Evolutionary conservation across 53 echinoderm and acorn worm genomes (phyloP), one percentile per base, ranked within the genome.

Genomic region (Stichopus horrens): DNA sequence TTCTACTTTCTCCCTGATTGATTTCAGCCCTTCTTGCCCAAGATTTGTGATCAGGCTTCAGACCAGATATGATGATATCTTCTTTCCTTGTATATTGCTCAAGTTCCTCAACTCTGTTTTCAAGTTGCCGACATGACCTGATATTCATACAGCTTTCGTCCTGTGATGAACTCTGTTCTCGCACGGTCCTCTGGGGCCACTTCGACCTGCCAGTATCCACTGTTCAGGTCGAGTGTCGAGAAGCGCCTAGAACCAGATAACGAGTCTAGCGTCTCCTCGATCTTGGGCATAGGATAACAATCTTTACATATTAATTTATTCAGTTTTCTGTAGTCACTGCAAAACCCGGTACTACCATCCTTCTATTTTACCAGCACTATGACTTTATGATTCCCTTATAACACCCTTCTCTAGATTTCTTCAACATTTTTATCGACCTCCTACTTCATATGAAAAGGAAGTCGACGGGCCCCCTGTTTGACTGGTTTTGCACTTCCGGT

Each of bases 371-470:
- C 83, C 8, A 83, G 22, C 5, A 83, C 83, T 58, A 83, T 58
- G 83, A 10, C 63, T 60, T 19, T 19, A 11, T 7, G 83, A 65
- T 19, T 56, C 21, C 11, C 19, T 83, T 55, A 83, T 16, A 8
- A 53, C 90, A 7, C 76, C 86, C 22, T 55, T 21, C 5, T 90
- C 74, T 21, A 81, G 6, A 84, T 90, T 4, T 73, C 79, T 4
- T 86, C n/a, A 4, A 90, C 51, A 14, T 57, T 71, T 54, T 79
- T 8, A 52, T 73, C 63, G 7, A 89, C 89, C 21, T 89, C 71
- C 21, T 90, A 86, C 74, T 86, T 86, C 86, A 67, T 57, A 5
- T 55, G 23, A 6, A 86, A 86, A 2, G 90, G 85, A 7, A 90
- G 86, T 7, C 74, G 19, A 5, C 90, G 11, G 23, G 85, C 74